Evolutionary conservation across 2,888 invertebrate genomes (phyloP).

Genomic region (Metacarcinus magister): DNA sequence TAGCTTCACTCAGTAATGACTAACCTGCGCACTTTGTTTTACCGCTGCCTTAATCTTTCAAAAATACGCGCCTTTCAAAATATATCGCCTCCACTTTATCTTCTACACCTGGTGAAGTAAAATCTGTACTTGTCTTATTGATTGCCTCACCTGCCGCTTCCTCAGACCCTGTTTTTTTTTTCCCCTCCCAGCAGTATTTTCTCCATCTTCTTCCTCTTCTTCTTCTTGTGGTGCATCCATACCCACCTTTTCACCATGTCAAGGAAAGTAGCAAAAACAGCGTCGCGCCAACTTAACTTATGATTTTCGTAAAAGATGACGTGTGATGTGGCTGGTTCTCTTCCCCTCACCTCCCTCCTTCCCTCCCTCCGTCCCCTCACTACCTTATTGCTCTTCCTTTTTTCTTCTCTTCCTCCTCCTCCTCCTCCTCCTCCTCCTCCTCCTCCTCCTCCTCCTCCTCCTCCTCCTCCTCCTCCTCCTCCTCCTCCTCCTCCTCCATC

Average conservation of each 20-base stretch:
- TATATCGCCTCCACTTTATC: not conserved
- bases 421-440: not conserved
- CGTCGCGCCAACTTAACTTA: not conserved
- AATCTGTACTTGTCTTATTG: not conserved
- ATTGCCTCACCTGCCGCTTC: not conserved
- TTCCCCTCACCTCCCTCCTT: not conserved
- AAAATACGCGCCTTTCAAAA: not conserved
- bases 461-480: conserved; percentile 9
- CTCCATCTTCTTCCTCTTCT: not conserved
- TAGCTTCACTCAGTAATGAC: not conserved
- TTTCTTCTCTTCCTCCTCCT: not conserved
- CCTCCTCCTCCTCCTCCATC: conserved; percentile 12
- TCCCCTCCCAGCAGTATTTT: not conserved
- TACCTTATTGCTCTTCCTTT: not conserved
- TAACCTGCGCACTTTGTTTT: not conserved
- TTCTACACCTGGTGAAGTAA: not conserved
- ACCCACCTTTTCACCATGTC: not conserved
- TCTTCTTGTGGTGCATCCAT: not conserved
- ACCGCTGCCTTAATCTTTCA: not conserved
- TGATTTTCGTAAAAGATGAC: not conserved
- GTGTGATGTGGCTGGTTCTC: not conserved
- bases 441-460: not conserved
- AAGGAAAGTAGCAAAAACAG: not conserved
- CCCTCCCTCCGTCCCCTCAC: not conserved
- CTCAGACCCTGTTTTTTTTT: not conserved